These are phyloP conservation scores for Drosophila ezoana DNA, from an alignment of 2,888 invertebrate genomes.

Conservation along the genomic window DNA sequence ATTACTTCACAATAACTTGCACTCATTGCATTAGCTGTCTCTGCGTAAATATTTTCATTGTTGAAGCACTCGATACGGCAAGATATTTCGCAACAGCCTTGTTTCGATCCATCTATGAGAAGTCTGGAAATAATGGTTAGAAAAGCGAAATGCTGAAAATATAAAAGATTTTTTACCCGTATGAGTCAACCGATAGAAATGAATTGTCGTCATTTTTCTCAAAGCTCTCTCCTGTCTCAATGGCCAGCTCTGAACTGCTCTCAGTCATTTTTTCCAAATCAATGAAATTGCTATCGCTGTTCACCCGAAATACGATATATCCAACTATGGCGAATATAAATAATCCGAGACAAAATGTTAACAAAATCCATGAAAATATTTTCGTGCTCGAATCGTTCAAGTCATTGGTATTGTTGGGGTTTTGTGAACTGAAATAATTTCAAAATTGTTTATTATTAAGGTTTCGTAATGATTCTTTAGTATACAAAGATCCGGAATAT, in stretches of 20 bases:
- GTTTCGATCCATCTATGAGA: background rate
- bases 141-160: no score
- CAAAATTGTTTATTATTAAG: no score
- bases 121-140: conserved; percentile 16
- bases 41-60: conserved; percentile 34
- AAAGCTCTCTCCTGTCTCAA: background rate
- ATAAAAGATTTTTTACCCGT: conserved; percentile 14
- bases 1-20: conserved; percentile 32
- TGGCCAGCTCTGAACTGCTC: background rate
- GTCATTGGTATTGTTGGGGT: background rate
- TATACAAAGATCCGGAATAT: no score
- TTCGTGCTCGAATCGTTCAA: conserved; percentile 36
- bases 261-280: background rate
- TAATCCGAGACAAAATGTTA: conserved; percentile 55
- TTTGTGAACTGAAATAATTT: conserved; percentile 3
- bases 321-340: conserved; percentile 52
- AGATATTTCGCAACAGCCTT: conserved; percentile 34
- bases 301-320: conserved; percentile 46
- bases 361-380: conserved; percentile 58
- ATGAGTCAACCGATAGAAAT: conserved; percentile 3
- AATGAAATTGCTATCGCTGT: background rate
- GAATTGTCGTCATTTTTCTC: background rate
- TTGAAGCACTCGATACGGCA: conserved; percentile 42
- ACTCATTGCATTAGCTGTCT: conserved; percentile 24
- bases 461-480: no score